Percentiles rank a stretch among this genome's conserved stretches.
Evolutionary conservation across 2,113 vertebrate species (phyloP).

Genomic region (Atlantisia rogersi): DNA sequence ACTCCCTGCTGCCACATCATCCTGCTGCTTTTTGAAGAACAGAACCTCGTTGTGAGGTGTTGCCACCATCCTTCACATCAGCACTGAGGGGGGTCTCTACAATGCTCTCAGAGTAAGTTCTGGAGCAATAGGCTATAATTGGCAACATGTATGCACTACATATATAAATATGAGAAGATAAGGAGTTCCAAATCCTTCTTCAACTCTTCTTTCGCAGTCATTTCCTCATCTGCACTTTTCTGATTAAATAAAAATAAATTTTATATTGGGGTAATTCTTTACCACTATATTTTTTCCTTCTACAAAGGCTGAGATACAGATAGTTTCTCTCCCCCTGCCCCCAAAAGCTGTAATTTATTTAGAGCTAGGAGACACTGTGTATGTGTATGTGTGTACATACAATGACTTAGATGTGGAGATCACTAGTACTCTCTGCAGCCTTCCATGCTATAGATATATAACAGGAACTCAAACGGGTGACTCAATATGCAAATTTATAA

Average conservation of each 20-base stretch:
- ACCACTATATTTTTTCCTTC: background rate
- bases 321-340: background rate
- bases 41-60: background rate
- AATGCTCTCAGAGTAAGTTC: background rate
- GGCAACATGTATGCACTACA: background rate
- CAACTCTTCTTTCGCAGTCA: background rate
- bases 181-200: background rate
- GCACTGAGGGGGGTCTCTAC: background rate
- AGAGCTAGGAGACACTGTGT: background rate
- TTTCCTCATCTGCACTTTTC: background rate
- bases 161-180: background rate
- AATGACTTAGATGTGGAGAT: background rate
- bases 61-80: background rate
- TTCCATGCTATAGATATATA: background rate
- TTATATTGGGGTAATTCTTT: background rate
- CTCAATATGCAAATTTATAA: background rate
- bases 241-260: background rate
- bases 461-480: background rate
- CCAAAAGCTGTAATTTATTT: background rate
- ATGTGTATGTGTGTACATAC: background rate
- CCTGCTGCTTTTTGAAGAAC: background rate
- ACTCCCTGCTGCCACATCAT: background rate
- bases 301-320: background rate
- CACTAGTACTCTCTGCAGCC: background rate
- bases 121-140: background rate